These are phyloP conservation scores for Sinocyclocheilus anophthalmus DNA, from an alignment of 2,113 vertebrate genomes.

Conservation along the genomic window DNA sequence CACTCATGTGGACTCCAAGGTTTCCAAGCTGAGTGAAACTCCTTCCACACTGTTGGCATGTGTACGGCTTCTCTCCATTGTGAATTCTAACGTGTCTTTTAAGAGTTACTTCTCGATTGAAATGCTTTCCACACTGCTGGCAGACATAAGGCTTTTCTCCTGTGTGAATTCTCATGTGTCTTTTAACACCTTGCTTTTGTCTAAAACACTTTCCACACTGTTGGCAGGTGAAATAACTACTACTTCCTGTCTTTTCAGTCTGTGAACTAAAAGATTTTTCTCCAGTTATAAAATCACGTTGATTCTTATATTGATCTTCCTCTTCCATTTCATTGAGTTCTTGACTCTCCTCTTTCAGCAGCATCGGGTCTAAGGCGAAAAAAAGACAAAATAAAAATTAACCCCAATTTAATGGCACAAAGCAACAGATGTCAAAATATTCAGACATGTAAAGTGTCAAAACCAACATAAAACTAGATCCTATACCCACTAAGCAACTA, in stretches of 20 bases:
- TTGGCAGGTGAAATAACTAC: neutral
- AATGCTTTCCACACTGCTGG: too few relatives aligned
- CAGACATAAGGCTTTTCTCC: too few relatives aligned
- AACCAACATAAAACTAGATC: neutral
- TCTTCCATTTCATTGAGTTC: neutral
- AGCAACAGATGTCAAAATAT: neutral
- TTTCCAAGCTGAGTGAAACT: too few relatives aligned
- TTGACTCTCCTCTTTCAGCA: neutral
- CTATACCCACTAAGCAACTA: neutral
- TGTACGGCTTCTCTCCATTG: too few relatives aligned
- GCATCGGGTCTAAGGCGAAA: neutral
- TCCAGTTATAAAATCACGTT: neutral
- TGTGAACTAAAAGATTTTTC: neutral
- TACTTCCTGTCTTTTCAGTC: neutral
- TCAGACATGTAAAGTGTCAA: neutral
- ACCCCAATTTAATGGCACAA: neutral
- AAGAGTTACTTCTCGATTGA: too few relatives aligned
- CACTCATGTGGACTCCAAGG: too few relatives aligned
- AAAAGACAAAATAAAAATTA: neutral
- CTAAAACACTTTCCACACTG: too few relatives aligned
- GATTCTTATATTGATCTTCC: neutral
- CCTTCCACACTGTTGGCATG: too few relatives aligned
- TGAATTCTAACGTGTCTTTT: too few relatives aligned
- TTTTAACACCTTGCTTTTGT: too few relatives aligned
- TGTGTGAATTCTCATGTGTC: too few relatives aligned